A percentile compares a stretch with the other conserved stretches of the same genome.
These are phyloP conservation scores for Drosophila dives DNA, from an alignment of 2,888 invertebrate genomes.

Conservation along the genomic window DNA sequence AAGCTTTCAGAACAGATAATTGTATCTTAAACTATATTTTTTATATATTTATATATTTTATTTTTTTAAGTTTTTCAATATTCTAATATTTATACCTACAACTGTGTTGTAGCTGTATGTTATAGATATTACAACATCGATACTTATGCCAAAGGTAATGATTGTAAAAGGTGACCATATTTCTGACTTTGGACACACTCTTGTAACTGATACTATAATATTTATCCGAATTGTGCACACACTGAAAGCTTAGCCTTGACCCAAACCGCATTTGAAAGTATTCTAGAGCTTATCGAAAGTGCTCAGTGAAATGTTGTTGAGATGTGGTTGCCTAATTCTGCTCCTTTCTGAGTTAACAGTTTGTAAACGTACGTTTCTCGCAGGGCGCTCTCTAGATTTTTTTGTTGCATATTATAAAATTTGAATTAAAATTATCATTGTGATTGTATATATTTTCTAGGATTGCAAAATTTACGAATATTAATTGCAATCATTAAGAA, in stretches of 20 bases:
- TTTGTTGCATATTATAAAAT: background rate
- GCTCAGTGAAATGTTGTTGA: background rate
- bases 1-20: background rate
- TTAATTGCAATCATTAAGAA: background rate
- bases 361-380: background rate
- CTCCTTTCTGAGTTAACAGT: slow-evolving; percentile 10
- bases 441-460: background rate
- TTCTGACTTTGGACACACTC: background rate
- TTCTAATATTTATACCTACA: background rate
- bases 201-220: background rate
- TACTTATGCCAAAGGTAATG: background rate
- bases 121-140: background rate
- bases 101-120: background rate
- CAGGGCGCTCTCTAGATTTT: background rate
- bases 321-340: background rate
- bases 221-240: background rate
- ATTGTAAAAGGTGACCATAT: background rate
- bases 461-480: too few species aligned
- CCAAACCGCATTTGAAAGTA: background rate
- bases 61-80: background rate
- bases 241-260: slow-evolving; percentile 2
- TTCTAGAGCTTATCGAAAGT: background rate
- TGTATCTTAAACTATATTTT: background rate
- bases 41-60: background rate
- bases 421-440: background rate